phyloP scores from a whole-genome alignment of 2,113 vertebrate species.

The Hydropotes inermis region DNA sequence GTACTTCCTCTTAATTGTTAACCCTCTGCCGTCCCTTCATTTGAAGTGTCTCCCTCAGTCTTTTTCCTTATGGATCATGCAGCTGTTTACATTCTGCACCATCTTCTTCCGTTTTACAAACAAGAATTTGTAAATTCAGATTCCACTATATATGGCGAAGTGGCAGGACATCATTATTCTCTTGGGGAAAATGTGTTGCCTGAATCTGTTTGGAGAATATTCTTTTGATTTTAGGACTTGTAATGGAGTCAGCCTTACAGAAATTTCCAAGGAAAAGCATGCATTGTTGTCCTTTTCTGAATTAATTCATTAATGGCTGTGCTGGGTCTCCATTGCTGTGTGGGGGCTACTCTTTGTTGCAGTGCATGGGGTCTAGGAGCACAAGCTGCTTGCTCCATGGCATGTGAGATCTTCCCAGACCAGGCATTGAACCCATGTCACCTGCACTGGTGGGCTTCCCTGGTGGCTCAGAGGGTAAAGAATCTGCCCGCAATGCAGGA shows the following conservation, averaged over 20 bases:
- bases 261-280: background rate
- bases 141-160: background rate
- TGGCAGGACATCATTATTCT: background rate
- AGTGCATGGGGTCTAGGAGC: background rate
- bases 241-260: background rate
- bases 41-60: background rate
- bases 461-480: background rate
- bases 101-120: background rate
- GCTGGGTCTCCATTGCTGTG: background rate
- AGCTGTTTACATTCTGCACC: background rate
- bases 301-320: background rate
- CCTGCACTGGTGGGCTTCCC: background rate
- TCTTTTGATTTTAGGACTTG: background rate
- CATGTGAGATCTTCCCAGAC: background rate
- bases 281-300: background rate
- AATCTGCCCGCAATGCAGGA: background rate
- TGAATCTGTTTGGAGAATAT: background rate
- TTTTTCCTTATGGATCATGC: background rate
- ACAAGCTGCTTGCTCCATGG: background rate
- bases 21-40: background rate
- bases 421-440: background rate
- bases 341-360: background rate
- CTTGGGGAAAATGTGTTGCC: background rate
- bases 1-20: background rate
- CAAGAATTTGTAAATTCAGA: background rate